Base-by-base conservation (phyloP, 2,888 invertebrate genomes). In the Malacosoma neustria region DNA sequence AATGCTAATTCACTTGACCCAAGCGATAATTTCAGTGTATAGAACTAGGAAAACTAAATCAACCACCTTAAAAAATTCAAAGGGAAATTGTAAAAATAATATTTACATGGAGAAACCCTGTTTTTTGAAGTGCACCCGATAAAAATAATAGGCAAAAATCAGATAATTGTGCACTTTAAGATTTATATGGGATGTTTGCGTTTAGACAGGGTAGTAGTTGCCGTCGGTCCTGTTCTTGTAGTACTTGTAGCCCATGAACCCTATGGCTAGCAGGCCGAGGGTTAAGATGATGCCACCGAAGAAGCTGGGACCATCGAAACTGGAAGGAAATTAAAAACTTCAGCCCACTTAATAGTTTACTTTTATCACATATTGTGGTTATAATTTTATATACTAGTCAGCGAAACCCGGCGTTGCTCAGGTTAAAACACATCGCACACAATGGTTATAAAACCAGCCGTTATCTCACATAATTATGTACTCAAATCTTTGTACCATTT, bases 201-300 rank as follows among this genome's bases (percentile, higher is more conserved):
- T 79, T 93, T 93, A 96, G 70, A 96, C 90, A 43, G 95, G 95
- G 63, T 94, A 95, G 75, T 96, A 97, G 77, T 94, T 95, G 52
- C 92, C 89, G 71, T 94, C 95, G 40, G 92, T 92, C 61, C 93
- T 91, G 43, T 94, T 92, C 72, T 92, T 93, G 87, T 95, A 96
- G 74, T 95, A 95, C 69, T 95, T 95, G 85, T 92, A 93, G 29
- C 93, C 93, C 58, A 96, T 91, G 73, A 93, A 91, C 2, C 91
- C 91, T 40, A 97, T 92, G 6, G 92, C 94, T 37, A 94, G 87
- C 12, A 96, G 72, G 22, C 94, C 95, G 13, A 92, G 75, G 5
- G 93, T 91, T 40, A 96, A 80, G 14, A 96, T 91, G 42, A 96
- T 95, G 32, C 97, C 97, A 15, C 96, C 96, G 45, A 93, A 87